Conservation (phyloP, 2,888 invertebrate species). For the Ophraella communa region DNA sequence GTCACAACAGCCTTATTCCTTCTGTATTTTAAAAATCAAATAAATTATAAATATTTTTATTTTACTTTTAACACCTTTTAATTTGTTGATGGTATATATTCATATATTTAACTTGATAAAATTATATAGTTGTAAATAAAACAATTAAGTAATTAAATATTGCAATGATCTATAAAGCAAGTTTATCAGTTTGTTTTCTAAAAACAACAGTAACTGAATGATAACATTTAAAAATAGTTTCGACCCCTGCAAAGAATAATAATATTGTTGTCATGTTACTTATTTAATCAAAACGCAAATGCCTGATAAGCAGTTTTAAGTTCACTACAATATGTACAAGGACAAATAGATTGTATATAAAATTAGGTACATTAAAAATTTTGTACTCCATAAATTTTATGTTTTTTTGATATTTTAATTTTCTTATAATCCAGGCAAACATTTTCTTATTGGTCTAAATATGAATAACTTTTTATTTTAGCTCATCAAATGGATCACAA, state of each 20-base stretch:
- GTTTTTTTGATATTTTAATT: too few species aligned
- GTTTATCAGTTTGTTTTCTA: background rate
- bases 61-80: too few species aligned
- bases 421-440: too few species aligned
- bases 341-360: too few species aligned
- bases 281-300: background rate
- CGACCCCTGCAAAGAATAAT: background rate
- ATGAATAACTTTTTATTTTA: conserved; percentile 5
- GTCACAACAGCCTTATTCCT: too few species aligned
- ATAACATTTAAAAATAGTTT: conserved; percentile 2
- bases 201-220: background rate
- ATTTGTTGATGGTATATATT: background rate
- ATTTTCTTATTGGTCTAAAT: too few species aligned
- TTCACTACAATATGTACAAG: too few species aligned
- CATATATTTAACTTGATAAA: background rate
- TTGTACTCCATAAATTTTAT: too few species aligned
- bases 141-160: background rate
- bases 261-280: background rate
- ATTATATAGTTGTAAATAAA: background rate
- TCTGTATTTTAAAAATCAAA: too few species aligned
- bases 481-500: background rate
- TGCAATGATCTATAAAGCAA: background rate
- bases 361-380: too few species aligned
- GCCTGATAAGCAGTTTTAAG: background rate
- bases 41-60: too few species aligned